phyloP scores from a whole-genome alignment of 2,797 vertebrate genomes.

The Orientallactaga sibirica region DNA sequence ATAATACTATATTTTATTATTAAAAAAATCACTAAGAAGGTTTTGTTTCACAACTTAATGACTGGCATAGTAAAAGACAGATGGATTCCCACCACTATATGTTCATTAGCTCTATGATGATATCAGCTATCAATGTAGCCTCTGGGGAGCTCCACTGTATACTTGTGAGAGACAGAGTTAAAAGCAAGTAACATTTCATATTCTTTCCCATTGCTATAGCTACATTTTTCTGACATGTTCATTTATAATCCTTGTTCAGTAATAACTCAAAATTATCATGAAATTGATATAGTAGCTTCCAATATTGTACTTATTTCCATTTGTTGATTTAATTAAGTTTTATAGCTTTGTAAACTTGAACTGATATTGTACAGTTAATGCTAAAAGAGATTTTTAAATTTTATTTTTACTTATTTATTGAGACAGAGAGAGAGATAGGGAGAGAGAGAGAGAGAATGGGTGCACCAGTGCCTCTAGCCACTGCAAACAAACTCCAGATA shows the following conservation, averaged over 20 bases:
- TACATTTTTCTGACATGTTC: not conserved
- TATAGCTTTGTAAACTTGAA: slow-evolving; percentile 3
- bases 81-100: not conserved
- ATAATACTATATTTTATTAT: slow-evolving; percentile 30
- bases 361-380: not conserved
- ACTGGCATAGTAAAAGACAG: not conserved
- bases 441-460: no score
- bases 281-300: not conserved
- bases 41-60: not conserved
- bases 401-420: no score
- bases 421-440: no score
- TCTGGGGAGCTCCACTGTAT: not conserved
- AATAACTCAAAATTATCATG: not conserved
- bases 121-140: not conserved
- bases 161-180: not conserved
- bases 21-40: not conserved
- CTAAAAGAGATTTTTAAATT: not conserved
- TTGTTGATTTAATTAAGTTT: not conserved
- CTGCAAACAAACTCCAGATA: no score
- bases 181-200: not conserved
- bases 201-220: not conserved
- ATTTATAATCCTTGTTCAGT: not conserved
- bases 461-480: no score
- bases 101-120: not conserved
- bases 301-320: not conserved